Evolutionary conservation across 2,113 vertebrate species (phyloP), one percentile per base, ranked within the genome.

Genomic region (Aegithalos caudatus): DNA sequence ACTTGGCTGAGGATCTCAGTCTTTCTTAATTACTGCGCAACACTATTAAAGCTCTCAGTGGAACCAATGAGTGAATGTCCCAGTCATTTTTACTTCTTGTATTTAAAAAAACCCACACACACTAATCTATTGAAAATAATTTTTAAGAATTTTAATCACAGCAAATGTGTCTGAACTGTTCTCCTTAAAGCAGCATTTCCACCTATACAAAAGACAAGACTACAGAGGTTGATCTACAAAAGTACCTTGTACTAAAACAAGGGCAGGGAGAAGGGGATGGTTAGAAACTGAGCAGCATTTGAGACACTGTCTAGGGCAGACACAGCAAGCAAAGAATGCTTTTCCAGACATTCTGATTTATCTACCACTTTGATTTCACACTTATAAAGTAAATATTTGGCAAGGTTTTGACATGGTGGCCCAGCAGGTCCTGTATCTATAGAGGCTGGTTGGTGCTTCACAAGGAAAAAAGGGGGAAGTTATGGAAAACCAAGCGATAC

Each of bases 61-160:
- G 83, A 95, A 89, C 86, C 1, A 3, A 93, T 73, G 84, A 80
- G 83, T 72, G 86, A 95, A 81, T 84, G 78, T 94, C 71, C 50
- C 50, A 72, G 78, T 47, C 83, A 94, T 78, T 57, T 78, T 76
- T 85, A 73, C 15, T 48, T 92, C 64, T 54, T 66, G 27, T 60
- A 66, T 58, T 58, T 47, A 48, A 25, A 48, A 48, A 48, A 47
- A 48, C 20, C 10, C 14, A 78, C n/a, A 72, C 29, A 38, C 73
- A 13, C 31, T 65, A 94, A 61, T 89, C 96, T 82, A 70, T 69
- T 96, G 93, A 96, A 97, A 97, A 97, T 87, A 53, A 60, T 97
- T 97, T 95, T 96, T 50, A 89, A 94, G 94, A 97, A 91, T 94
- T 98, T 97, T 98, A 98, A 98, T 97, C 94, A 96, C 87, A 97